phyloP scores from a whole-genome alignment of 2,113 vertebrate genomes.

The Pelecanus crispus region DNA sequence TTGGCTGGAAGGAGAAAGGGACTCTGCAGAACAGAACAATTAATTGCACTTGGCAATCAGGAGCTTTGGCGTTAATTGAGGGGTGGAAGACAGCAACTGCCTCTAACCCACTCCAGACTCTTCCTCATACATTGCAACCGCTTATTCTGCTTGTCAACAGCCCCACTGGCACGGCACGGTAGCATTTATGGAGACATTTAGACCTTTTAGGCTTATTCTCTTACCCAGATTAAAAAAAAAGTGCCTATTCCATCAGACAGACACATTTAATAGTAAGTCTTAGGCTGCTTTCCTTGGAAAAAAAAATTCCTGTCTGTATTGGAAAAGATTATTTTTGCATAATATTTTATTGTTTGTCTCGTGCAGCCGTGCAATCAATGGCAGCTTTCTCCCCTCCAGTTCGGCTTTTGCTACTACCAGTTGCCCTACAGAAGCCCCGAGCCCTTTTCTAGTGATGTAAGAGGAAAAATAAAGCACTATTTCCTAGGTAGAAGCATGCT shows the following conservation, averaged over 20 bases:
- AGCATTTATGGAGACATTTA: not conserved
- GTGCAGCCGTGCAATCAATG: not conserved
- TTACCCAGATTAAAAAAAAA: not conserved
- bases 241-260: not conserved
- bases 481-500: rapidly evolving
- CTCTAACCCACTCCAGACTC: not conserved
- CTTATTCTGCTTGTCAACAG: not conserved
- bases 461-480: not conserved
- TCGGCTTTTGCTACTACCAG: not conserved
- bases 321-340: not conserved
- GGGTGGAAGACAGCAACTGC: not conserved
- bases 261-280: not conserved
- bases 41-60: not conserved
- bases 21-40: not conserved
- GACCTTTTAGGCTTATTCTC: not conserved
- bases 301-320: not conserved
- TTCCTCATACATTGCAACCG: not conserved
- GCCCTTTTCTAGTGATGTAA: not conserved
- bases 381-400: not conserved
- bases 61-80: not conserved
- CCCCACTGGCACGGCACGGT: rapidly evolving
- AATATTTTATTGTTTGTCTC: not conserved
- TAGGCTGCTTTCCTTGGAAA: not conserved
- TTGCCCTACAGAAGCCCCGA: not conserved
- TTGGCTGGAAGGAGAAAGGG: not conserved